Base-by-base conservation (phyloP, 2,797 vertebrate species). In the Pseudotriccus pelzelni region DNA sequence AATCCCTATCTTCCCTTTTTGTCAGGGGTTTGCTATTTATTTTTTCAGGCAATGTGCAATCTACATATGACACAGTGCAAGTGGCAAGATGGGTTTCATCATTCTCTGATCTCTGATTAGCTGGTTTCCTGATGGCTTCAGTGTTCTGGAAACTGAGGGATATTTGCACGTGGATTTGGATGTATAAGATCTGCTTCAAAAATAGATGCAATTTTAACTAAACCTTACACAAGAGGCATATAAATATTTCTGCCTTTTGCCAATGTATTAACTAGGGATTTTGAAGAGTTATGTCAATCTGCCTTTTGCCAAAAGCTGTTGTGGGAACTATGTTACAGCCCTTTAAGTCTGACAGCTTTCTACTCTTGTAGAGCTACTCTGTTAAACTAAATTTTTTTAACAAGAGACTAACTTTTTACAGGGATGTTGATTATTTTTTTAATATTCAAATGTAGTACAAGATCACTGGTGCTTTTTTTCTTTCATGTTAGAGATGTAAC, bases 141-240 rank as follows among this genome's bases (percentile, higher is more conserved):
- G n/a, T 77, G 27, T 41, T 87, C 43, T 69, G 91, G 80, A 92
- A 90, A 21, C 59, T 25, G 49, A 73, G 39, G 27, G 83, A 76
- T 84, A 87, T 95, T 97, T 96, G 87, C 92, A 70, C 59, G 75
- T 76, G 80, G 90, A 94, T 93, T 93, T 95, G 36, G 58, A 36
- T 81, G 87, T 59, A 63, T 94, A 67, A 87, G 77, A 79, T 59
- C 52, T 74, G 32, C 62, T 63, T 56, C 56, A 93, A 94, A 92
- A 92, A 78, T 84, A 93, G 92, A 86, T 72, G 82, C 32, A 59
- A 67, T 91, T 96, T 93, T 90, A 85, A 88, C 41, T 13, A 87
- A 89, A 69, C 67, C 59, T 91, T 87, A 87, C 6, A 5, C 55
- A 56, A 68, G 56, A 70, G 21, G 23, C 6, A 1, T 55, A 72